Evolutionary conservation across 1,140 invertebrate species (phyloP).

Genomic region (Papilio xuthus): DNA sequence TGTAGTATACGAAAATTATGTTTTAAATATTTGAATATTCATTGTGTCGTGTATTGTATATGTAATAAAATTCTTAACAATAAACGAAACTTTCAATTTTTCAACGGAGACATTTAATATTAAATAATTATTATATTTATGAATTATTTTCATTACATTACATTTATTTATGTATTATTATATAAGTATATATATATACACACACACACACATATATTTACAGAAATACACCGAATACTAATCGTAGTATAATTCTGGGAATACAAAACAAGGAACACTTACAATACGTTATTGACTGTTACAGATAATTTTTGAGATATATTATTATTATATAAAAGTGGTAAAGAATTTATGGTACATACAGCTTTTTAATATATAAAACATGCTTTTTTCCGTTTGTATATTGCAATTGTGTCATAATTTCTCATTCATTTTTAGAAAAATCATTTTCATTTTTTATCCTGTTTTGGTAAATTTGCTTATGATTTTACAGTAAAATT

Average conservation of each 20-base stretch:
- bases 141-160: background rate
- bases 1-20: background rate
- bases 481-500: background rate
- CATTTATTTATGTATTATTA: background rate
- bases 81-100: slow-evolving; percentile 7
- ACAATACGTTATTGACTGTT: background rate
- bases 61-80: background rate
- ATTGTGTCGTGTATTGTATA: slow-evolving; percentile 17
- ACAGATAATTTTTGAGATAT: background rate
- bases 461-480: background rate
- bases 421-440: background rate
- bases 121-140: background rate
- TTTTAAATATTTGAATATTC: background rate
- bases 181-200: too few relatives aligned
- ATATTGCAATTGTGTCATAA: background rate
- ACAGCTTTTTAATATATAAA: background rate
- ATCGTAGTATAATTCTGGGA: background rate
- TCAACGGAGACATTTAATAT: background rate
- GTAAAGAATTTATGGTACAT: slow-evolving; percentile 30
- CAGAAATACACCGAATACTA: background rate
- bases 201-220: too few relatives aligned
- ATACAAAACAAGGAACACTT: background rate
- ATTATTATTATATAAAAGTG: slow-evolving; percentile 11
- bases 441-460: background rate
- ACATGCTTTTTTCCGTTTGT: background rate